Conservation (phyloP, 2,113 vertebrate genomes). For the Siniperca chuatsi region DNA sequence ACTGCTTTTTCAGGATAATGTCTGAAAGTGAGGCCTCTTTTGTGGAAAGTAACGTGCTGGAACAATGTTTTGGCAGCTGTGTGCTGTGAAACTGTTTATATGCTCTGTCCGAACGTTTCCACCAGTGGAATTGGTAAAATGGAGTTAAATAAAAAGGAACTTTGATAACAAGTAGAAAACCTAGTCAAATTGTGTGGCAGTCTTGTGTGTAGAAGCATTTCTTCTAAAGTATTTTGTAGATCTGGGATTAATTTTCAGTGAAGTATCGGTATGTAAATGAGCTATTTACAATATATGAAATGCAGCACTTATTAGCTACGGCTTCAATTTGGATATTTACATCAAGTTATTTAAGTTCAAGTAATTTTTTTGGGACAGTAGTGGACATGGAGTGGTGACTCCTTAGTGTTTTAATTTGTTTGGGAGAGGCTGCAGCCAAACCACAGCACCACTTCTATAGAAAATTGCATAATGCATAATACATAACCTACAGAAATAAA, state of each 20-base stretch:
- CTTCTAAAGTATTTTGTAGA: neutral
- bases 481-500: constrained; percentile 17
- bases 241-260: neutral
- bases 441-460: neutral
- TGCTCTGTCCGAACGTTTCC: neutral
- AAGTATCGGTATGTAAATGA: neutral
- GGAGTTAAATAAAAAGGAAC: neutral
- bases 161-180: neutral
- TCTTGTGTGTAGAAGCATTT: neutral
- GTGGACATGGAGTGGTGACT: too few species aligned
- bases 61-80: constrained; percentile 17
- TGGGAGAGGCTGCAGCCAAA: constrained; percentile 2
- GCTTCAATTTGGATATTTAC: neutral
- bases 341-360: neutral
- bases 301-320: neutral
- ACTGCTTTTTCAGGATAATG: constrained; percentile 28
- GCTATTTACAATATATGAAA: neutral
- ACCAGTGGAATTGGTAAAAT: neutral
- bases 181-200: neutral
- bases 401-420: neutral
- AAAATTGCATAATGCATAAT: constrained; percentile 39
- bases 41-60: constrained; percentile 21
- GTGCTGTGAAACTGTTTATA: constrained; percentile 10
- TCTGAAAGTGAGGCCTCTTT: constrained; percentile 20
- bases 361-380: neutral